A percentile compares a stretch with the other conserved stretches of the same genome.
Conservation (phyloP, 23 tunicate species). For the Trididemnum miniatum region DNA sequence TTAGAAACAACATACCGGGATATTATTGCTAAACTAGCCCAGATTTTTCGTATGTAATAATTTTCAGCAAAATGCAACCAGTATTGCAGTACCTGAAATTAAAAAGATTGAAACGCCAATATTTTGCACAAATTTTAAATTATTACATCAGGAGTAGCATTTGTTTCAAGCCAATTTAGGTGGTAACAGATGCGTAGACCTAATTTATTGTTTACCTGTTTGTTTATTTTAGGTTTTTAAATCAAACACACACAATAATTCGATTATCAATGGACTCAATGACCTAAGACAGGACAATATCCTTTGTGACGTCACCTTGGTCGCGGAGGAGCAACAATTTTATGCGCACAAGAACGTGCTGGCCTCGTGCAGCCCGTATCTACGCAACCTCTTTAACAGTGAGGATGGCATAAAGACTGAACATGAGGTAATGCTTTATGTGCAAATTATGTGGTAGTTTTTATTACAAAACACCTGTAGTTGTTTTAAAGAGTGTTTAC, state of each 20-base stretch:
- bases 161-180: too few species aligned
- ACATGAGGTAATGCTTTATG: constrained; percentile 97
- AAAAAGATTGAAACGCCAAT: too few species aligned
- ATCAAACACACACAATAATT: constrained; percentile 81
- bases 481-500: too few species aligned
- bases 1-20: too few species aligned
- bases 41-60: too few species aligned
- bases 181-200: neutral
- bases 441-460: too few species aligned
- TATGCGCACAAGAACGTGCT: constrained; percentile 89
- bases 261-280: constrained; percentile 79
- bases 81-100: too few species aligned
- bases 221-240: constrained; percentile 65
- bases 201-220: neutral
- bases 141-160: too few species aligned
- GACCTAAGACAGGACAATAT: constrained; percentile 88
- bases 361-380: constrained; percentile 90
- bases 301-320: constrained; percentile 97
- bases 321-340: constrained; percentile 94
- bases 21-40: too few species aligned
- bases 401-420: constrained; percentile 87
- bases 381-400: constrained; percentile 84
- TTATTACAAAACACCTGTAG: too few species aligned
- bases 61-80: too few species aligned
- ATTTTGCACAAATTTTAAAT: too few species aligned